phyloP scores from a whole-genome alignment of 1,140 invertebrate genomes.

The Alviniconcha marisindica region DNA sequence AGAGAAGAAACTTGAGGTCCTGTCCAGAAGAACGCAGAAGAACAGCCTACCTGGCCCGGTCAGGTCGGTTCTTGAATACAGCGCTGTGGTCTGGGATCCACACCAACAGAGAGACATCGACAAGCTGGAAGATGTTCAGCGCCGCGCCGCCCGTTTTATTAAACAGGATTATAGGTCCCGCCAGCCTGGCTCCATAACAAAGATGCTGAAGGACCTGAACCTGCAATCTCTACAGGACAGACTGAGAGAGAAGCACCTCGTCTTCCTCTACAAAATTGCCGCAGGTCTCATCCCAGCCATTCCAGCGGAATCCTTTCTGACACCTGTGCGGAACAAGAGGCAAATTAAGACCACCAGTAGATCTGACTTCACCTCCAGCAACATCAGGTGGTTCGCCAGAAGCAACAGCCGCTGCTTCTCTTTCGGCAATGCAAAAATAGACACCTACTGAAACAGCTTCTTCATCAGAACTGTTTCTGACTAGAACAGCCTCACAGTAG shows the following conservation, averaged over 20 bases:
- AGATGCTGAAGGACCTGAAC: slow-evolving; percentile 4
- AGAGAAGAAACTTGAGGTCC: no score
- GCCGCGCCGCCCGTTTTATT: background rate
- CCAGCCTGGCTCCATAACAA: background rate
- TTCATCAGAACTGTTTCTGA: no score
- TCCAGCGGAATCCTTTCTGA: background rate
- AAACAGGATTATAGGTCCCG: background rate
- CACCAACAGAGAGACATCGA: background rate
- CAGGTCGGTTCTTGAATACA: background rate
- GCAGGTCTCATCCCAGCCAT: background rate
- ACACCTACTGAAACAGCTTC: no score
- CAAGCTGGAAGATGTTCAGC: background rate
- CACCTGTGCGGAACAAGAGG: no score
- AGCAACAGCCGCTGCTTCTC: no score
- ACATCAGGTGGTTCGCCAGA: no score
- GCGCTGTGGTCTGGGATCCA: background rate
- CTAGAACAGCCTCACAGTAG: no score
- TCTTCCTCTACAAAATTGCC: background rate
- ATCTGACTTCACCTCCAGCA: no score
- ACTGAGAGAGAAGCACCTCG: background rate
- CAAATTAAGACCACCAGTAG: no score
- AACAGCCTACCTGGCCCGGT: background rate
- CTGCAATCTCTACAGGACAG: background rate
- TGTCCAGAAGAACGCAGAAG: no score
- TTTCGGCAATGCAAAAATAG: no score